A percentile compares a stretch with the other conserved stretches of the same genome.
phyloP scores from a whole-genome alignment of 2,888 invertebrate species.

The Polydrusus pterygomalis region DNA sequence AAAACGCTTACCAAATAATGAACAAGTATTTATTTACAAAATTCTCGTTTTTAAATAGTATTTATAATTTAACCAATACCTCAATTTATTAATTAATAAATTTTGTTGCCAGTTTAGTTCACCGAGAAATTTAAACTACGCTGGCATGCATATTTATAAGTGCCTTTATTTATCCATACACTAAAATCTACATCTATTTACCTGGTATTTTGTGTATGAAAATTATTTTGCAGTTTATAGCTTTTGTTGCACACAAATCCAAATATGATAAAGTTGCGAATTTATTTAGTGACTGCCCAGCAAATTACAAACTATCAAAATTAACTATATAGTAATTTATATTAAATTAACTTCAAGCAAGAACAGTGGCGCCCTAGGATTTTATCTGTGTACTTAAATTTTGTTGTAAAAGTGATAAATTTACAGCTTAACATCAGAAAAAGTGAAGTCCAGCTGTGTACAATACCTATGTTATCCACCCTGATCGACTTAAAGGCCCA shows the following conservation, averaged over 20 bases:
- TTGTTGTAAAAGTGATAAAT: too few species aligned
- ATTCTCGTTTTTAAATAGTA: not conserved
- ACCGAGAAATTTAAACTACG: not conserved
- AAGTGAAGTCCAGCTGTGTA: too few species aligned
- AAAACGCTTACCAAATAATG: not conserved
- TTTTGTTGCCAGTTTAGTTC: not conserved
- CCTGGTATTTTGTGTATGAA: slow-evolving; percentile 2
- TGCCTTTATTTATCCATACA: not conserved
- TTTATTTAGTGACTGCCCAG: too few species aligned
- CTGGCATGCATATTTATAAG: not conserved
- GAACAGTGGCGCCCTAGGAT: too few species aligned
- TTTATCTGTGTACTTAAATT: too few species aligned
- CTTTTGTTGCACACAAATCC: not conserved
- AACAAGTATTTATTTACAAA: not conserved
- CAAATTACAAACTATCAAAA: too few species aligned
- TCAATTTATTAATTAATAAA: not conserved
- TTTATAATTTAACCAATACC: not conserved
- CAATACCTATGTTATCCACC: too few species aligned
- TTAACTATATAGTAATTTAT: too few species aligned
- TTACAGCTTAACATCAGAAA: too few species aligned
- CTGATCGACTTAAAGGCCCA: too few species aligned
- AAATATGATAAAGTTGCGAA: not conserved
- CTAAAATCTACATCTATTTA: slow-evolving; percentile 3
- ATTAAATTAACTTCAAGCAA: too few species aligned
- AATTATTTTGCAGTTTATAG: not conserved